A percentile compares a stretch with the other conserved stretches of the same genome.
These are phyloP conservation scores for Xiphorhynchus erythropygius DNA, from an alignment of 2,797 vertebrate genomes.

Conservation along the genomic window DNA sequence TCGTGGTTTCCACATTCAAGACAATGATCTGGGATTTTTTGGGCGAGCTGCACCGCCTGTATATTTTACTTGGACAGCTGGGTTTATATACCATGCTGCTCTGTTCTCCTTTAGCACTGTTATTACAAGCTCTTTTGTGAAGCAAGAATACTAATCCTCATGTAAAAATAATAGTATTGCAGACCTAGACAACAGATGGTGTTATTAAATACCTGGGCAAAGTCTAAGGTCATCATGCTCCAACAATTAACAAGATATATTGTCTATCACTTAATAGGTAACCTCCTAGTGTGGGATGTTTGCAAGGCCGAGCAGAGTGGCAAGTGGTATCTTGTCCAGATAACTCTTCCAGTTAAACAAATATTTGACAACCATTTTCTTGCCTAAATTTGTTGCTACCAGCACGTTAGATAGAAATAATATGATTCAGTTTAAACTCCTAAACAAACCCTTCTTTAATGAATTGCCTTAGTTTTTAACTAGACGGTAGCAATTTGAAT, in stretches of 20 bases:
- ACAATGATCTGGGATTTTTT: neutral
- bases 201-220: slow-evolving; percentile 71
- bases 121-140: slow-evolving; percentile 51
- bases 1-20: neutral
- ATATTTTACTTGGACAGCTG: neutral
- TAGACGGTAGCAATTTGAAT: neutral
- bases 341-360: slow-evolving; percentile 32
- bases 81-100: slow-evolving; percentile 43
- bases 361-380: slow-evolving; percentile 47
- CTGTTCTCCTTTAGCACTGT: slow-evolving; percentile 29
- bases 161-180: slow-evolving; percentile 53
- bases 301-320: neutral
- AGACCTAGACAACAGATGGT: slow-evolving; percentile 62
- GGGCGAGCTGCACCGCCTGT: neutral
- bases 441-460: neutral
- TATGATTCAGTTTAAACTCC: neutral
- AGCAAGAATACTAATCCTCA: slow-evolving; percentile 61
- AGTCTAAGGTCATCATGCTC: slow-evolving; percentile 68
- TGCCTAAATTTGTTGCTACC: slow-evolving; percentile 45
- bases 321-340: slow-evolving; percentile 15
- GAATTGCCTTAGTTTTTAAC: neutral
- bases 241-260: slow-evolving; percentile 69
- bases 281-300: slow-evolving; percentile 47
- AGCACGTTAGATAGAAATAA: slow-evolving; percentile 4
- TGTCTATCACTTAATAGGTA: slow-evolving; percentile 63